Conservation (phyloP, 1,140 invertebrate species). For the Pachypsylla venusta region DNA sequence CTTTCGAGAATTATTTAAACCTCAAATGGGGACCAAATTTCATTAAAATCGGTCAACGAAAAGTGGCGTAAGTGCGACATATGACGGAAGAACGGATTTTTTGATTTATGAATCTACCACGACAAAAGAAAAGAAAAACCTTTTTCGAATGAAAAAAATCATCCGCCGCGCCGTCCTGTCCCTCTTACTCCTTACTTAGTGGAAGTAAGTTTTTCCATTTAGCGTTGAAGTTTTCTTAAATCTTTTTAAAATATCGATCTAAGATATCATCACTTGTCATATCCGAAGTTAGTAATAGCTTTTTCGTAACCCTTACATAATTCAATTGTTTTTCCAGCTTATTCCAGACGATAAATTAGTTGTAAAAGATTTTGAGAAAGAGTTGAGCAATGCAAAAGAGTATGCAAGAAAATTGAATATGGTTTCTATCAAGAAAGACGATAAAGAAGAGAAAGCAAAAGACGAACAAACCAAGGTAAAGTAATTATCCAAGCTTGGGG, state of each 20-base stretch:
- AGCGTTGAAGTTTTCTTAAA: constrained; percentile 11
- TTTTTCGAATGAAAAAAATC: too few relatives aligned
- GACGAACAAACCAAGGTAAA: constrained; percentile 35
- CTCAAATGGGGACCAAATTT: too few relatives aligned
- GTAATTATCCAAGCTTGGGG: too few relatives aligned
- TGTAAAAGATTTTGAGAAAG: constrained; percentile 61
- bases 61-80: too few relatives aligned
- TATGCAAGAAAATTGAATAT: constrained; percentile 74
- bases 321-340: constrained; percentile 39
- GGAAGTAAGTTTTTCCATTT: neutral
- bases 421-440: constrained; percentile 63
- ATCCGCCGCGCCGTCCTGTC: too few relatives aligned
- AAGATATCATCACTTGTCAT: neutral
- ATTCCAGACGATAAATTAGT: constrained; percentile 71
- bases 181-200: too few relatives aligned
- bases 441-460: constrained; percentile 57
- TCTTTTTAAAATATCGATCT: constrained; percentile 12
- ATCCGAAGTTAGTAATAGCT: neutral
- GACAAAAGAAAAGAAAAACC: too few relatives aligned
- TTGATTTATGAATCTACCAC: too few relatives aligned
- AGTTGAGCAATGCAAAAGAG: constrained; percentile 69
- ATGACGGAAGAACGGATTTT: too few relatives aligned
- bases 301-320: neutral
- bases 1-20: too few relatives aligned
- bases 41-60: too few relatives aligned